Evolutionary conservation across 1,140 invertebrate genomes (phyloP), one percentile per base, ranked within the genome.

Genomic region (Melanaphis sacchari): DNA sequence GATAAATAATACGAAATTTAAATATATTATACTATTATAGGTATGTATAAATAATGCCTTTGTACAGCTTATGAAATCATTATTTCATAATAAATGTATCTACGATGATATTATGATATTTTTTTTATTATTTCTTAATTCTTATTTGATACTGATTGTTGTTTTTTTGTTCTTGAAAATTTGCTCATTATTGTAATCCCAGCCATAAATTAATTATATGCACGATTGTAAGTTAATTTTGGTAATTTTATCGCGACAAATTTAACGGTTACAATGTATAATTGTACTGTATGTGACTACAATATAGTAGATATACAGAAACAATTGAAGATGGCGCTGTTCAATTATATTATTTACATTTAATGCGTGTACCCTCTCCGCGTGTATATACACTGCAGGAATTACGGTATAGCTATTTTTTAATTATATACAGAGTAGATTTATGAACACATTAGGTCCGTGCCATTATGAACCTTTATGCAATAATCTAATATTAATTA

Each of bases 401-500:
- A 88, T 46, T 46, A 46, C 41, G 26, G 85, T 88, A 88, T 82
- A 82, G 41, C 43, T 88, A 88, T 88, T 88, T 88, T 46, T 88
- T 88, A 46, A 46, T 88, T 46, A 46, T 43, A 76, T 76, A 76
- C 59, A n/a, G 31, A n/a, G n/a, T 88, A 88, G 43, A 88, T 46
- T 46, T 88, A n/a, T 88, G 85, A 46, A 46, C 41, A 88, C 41
- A 21, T 88, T 88, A 82, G 81, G 81, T 24, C 81, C 38, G 43
- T 76, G 9, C 40, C 24, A 31, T 43, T 43, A 40, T 40, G 84
- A n/a, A 85, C 84, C 84, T 40, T 43, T 40, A 85, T 6, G 40
- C 84, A 85, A 85, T 85, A 85, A 85, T 85, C 40, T 85, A 85
- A 85, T 40, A 85, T 85, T 85, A 85, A 85, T 85, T 41, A 85